A percentile compares a stretch with the other conserved stretches of the same genome.
Evolutionary conservation across 1,140 invertebrate species (phyloP).

Genomic region (Nebria ingens): DNA sequence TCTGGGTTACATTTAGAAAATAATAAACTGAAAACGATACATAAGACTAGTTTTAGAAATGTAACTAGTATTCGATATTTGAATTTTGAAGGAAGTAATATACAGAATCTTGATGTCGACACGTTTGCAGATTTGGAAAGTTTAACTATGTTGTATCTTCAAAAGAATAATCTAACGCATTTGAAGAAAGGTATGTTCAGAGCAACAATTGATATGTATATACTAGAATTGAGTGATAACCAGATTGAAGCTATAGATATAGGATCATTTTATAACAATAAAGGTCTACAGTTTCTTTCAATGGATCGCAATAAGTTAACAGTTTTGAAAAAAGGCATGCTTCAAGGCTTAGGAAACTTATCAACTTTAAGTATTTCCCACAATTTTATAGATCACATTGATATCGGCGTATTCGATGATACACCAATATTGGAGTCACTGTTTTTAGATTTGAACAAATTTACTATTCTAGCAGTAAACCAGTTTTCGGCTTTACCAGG

Average conservation of each 20-base stretch:
- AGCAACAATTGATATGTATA: not conserved
- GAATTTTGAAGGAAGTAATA: not conserved
- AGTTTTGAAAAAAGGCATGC: conserved; percentile 23
- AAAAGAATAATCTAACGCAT: not conserved
- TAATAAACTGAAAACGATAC: not conserved
- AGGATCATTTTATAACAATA: conserved; percentile 26
- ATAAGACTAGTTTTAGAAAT: not conserved
- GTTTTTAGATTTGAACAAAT: conserved; percentile 28
- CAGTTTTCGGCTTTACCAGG: conserved; percentile 23
- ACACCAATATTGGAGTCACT: conserved; percentile 43
- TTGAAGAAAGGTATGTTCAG: not conserved
- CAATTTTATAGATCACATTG: conserved; percentile 46
- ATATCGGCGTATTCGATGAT: conserved; percentile 45
- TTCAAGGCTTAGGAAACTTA: conserved; percentile 31
- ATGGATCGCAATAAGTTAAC: conserved; percentile 25
- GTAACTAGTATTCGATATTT: not conserved
- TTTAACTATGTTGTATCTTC: not conserved
- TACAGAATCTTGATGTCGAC: not conserved
- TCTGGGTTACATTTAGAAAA: not conserved
- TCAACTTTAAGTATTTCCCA: conserved; percentile 44
- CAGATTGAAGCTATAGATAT: conserved; percentile 24
- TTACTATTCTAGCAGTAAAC: conserved; percentile 16
- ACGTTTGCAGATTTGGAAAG: not conserved
- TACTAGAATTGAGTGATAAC: conserved; percentile 25
- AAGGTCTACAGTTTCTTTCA: conserved; percentile 24